Conservation (phyloP, 1,140 invertebrate species). For the Bombus ignitus region DNA sequence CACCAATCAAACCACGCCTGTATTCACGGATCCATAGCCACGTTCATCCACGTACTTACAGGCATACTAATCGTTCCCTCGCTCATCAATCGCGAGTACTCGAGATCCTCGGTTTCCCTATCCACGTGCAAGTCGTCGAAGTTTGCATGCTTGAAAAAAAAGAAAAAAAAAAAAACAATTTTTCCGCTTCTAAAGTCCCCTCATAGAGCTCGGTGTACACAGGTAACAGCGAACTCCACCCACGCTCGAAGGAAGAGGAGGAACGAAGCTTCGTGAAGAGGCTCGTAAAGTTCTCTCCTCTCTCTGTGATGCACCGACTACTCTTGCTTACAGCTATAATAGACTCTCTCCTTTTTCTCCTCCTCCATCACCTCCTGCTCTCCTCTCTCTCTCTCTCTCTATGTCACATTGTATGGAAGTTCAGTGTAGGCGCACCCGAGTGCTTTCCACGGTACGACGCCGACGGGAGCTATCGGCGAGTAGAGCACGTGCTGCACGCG, state of each 20-base stretch:
- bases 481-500: slow-evolving; percentile 49
- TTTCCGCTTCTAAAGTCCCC: slow-evolving; percentile 5
- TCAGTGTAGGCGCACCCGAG: slow-evolving; percentile 27
- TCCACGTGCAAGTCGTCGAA: neutral
- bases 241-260: neutral
- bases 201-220: neutral
- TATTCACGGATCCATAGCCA: neutral
- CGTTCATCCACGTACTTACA: neutral
- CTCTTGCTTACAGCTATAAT: slow-evolving; percentile 10
- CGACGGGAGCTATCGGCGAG: slow-evolving; percentile 47
- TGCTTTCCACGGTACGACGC: slow-evolving; percentile 51
- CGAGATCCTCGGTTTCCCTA: neutral
- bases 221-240: slow-evolving; percentile 3
- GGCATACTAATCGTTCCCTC: slow-evolving; percentile 6
- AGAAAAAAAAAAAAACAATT: neutral
- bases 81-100: neutral
- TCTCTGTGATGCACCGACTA: slow-evolving; percentile 37
- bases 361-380: too few relatives aligned
- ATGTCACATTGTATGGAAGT: neutral
- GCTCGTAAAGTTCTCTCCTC: slow-evolving; percentile 44
- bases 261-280: slow-evolving; percentile 26
- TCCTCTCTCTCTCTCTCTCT: neutral
- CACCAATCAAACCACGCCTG: neutral
- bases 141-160: neutral
- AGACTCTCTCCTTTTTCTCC: neutral